phyloP scores from a whole-genome alignment of 2,888 invertebrate species.

The Thecophora atra region DNA sequence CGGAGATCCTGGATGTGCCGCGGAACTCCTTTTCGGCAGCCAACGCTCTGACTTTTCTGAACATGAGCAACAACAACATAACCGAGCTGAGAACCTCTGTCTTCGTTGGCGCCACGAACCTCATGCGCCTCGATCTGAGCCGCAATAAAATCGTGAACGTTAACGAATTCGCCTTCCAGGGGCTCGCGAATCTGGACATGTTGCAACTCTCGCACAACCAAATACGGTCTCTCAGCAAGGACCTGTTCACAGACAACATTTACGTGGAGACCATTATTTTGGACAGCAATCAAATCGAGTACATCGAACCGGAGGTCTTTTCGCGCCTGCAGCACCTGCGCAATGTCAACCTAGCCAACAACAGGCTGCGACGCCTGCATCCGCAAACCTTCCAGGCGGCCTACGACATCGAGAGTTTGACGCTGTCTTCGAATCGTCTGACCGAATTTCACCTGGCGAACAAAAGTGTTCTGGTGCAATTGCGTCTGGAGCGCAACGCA shows the following conservation, averaged over 20 bases:
- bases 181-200: constrained; percentile 51
- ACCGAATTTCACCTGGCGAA: constrained; percentile 53
- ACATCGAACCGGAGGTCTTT: constrained; percentile 59
- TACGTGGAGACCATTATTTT: constrained; percentile 58
- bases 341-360: constrained; percentile 60
- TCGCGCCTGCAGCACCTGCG: constrained; percentile 58
- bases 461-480: constrained; percentile 55
- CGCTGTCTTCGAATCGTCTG: constrained; percentile 55
- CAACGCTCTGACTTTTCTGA: constrained; percentile 56
- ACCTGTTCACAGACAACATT: constrained; percentile 60
- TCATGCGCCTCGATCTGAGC: constrained; percentile 61
- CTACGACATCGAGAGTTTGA: constrained; percentile 55
- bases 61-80: constrained; percentile 61
- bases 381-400: constrained; percentile 60
- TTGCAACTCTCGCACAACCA: constrained; percentile 58
- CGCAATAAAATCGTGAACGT: constrained; percentile 55
- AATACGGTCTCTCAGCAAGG: constrained; percentile 53
- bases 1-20: constrained; percentile 61
- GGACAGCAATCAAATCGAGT: constrained; percentile 58
- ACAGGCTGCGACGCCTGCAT: constrained; percentile 55
- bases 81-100: constrained; percentile 61
- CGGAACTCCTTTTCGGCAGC: constrained; percentile 63
- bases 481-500: constrained; percentile 59
- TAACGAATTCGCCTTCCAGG: constrained; percentile 60
- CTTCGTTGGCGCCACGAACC: constrained; percentile 59